phyloP scores from a whole-genome alignment of 2,113 vertebrate species.

The Silurus asotus region DNA sequence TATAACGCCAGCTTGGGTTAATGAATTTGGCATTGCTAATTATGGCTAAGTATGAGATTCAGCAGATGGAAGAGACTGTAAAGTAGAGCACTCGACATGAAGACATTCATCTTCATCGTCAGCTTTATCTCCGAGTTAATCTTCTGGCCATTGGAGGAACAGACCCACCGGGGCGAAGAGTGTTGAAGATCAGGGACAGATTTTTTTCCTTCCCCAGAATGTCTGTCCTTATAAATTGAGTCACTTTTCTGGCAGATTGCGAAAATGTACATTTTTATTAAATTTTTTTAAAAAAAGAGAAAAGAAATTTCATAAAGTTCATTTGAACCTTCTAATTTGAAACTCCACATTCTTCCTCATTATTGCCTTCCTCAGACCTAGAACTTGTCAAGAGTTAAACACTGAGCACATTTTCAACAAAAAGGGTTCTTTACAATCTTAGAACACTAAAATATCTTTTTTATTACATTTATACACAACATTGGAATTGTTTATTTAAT shows the following conservation, averaged over 20 bases:
- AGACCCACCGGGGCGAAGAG: neutral
- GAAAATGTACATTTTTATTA: no score
- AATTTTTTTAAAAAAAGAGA: constrained; percentile 1
- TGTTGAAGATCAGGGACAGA: constrained; percentile 7
- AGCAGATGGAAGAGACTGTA: constrained; percentile 71
- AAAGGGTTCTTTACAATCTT: neutral
- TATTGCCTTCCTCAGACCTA: neutral
- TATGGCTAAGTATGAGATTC: constrained; percentile 97
- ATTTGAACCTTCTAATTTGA: neutral
- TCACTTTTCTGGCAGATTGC: neutral
- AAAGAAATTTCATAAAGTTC: constrained; percentile 37
- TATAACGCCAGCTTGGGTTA: constrained; percentile 85
- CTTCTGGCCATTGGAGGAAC: constrained; percentile 38
- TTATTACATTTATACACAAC: no score
- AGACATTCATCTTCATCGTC: constrained; percentile 44
- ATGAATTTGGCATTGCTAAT: constrained; percentile 97
- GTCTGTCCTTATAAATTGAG: neutral
- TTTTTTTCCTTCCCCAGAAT: neutral
- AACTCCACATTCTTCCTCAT: neutral
- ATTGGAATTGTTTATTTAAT: neutral
- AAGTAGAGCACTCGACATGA: constrained; percentile 37
- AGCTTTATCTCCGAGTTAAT: constrained; percentile 41
- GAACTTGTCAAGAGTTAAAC: neutral
- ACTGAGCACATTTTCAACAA: no score
- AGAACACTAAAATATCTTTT: neutral